Evolutionary conservation across 1,140 invertebrate species (phyloP).

Genomic region (Cyphomyrmex costatus): DNA sequence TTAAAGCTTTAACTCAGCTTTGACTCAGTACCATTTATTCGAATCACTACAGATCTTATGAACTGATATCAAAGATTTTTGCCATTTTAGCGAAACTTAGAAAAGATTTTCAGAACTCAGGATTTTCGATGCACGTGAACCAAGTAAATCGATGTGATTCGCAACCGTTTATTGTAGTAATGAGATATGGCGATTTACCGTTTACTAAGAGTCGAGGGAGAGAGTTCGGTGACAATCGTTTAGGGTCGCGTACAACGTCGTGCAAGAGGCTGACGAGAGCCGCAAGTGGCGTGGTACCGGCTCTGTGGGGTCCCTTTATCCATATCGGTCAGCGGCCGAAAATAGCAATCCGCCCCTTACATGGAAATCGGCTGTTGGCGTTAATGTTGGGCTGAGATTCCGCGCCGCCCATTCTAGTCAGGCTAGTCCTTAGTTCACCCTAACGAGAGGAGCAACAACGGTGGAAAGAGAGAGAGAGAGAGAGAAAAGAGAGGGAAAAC

Average conservation of each 20-base stretch:
- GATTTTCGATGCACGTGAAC: not conserved
- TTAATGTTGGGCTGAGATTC: constrained; percentile 70
- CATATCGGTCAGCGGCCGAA: constrained; percentile 82
- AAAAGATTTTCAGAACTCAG: not conserved
- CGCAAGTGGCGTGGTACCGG: constrained; percentile 80
- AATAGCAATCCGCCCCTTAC: constrained; percentile 84
- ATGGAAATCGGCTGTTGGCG: constrained; percentile 81
- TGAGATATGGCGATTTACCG: constrained; percentile 66
- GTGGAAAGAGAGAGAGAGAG: constrained; percentile 66
- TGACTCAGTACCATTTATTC: constrained; percentile 7
- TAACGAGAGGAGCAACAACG: constrained; percentile 54
- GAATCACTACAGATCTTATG: not conserved
- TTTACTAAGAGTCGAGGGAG: constrained; percentile 64
- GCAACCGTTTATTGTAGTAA: not conserved
- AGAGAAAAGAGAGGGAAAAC: constrained; percentile 49
- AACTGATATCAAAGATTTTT: not conserved
- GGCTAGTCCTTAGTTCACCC: constrained; percentile 72
- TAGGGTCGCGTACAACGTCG: constrained; percentile 76
- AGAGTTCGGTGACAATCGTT: constrained; percentile 77
- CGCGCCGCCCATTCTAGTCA: constrained; percentile 55
- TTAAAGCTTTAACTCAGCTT: not conserved
- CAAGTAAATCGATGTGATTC: not conserved
- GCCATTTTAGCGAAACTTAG: not conserved
- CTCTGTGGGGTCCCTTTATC: constrained; percentile 83
- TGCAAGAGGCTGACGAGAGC: constrained; percentile 78